Evolutionary conservation across 2,113 vertebrate species (phyloP), one percentile per base, ranked within the genome.

Genomic region (Anhinga anhinga): DNA sequence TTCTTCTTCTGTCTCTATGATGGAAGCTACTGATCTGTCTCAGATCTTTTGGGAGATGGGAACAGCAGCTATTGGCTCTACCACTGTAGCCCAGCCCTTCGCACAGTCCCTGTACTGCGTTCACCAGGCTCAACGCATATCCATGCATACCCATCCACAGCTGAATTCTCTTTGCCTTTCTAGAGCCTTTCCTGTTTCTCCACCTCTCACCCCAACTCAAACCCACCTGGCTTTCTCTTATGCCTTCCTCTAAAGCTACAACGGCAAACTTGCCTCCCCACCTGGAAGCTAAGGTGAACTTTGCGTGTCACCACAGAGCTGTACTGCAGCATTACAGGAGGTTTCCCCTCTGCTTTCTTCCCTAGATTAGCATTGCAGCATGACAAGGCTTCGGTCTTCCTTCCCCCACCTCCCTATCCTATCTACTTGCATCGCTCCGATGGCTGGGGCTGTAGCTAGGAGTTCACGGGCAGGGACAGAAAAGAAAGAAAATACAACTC

Each of bases 381-480:
- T 4, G 45, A 62, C 29, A 32, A 86, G 49, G 50, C 44, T 65
- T 44, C 15, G 0, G 0, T 34, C 36, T 44, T 42, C 71, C 38
- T 42, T 72, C n/a, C 47, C 22, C 42, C 1, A 2, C 25, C 49
- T 72, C 21, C 47, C 30, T 32, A 10, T 6, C 22, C 1, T 7
- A 72, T 10, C 55, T 36, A 1, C 53, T 47, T n/a, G 45, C 0
- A 1, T 3, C 17, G 40, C 36, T 86, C 17, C 7, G 20, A 7
- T 5, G 21, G 21, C 36, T 52, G 62, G 52, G 66, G 78, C 70
- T 67, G 56, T 40, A 55, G 66, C 13, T 6, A 30, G 17, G 52
- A 22, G 18, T 11, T 45, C 78, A 2, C 0, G 4, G 65, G 42
- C 55, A 85, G n/a, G 42, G 30, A 93, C 12, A 73, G 38, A 44